phyloP scores from a whole-genome alignment of 30 jellyfish, hydroid and myxozoan species.

The Aurelia aurita complex sp. Pacific region DNA sequence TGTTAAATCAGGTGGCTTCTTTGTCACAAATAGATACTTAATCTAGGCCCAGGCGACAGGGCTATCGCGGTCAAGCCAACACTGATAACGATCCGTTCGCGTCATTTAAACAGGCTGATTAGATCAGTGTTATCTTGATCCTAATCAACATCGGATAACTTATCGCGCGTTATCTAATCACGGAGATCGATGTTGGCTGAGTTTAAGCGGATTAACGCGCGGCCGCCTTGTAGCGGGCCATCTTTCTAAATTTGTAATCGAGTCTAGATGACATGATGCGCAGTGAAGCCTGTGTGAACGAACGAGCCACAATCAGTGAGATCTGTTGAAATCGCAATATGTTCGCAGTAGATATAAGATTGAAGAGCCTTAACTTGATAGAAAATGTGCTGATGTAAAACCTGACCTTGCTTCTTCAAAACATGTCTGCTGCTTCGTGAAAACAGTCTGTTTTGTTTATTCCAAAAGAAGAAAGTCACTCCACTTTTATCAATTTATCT shows the following conservation, averaged over 20 bases:
- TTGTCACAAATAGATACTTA: slow-evolving; percentile 10
- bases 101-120: slow-evolving; percentile 46
- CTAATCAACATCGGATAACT: slow-evolving; percentile 38
- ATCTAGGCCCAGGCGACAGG: slow-evolving; percentile 33
- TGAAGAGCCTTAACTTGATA: slow-evolving; percentile 20
- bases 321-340: slow-evolving; percentile 50
- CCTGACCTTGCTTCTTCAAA: slow-evolving; percentile 26
- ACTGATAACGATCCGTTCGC: slow-evolving; percentile 50
- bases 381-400: not conserved
- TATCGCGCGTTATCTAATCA: slow-evolving; percentile 64
- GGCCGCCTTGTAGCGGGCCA: slow-evolving; percentile 41
- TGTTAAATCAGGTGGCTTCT: slow-evolving; percentile 1
- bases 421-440: not conserved
- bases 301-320: not conserved
- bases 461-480: not conserved
- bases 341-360: slow-evolving; percentile 37
- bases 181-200: slow-evolving; percentile 56
- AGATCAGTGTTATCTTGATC: slow-evolving; percentile 34
- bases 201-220: slow-evolving; percentile 52
- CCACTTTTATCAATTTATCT: too few relatives aligned
- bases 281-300: slow-evolving; percentile 15
- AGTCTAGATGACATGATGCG: slow-evolving; percentile 23
- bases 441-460: not conserved
- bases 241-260: slow-evolving; percentile 25
- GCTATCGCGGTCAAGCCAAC: slow-evolving; percentile 57